phyloP scores from a whole-genome alignment of 2,797 vertebrate species.

The Anguilla megastoma region DNA sequence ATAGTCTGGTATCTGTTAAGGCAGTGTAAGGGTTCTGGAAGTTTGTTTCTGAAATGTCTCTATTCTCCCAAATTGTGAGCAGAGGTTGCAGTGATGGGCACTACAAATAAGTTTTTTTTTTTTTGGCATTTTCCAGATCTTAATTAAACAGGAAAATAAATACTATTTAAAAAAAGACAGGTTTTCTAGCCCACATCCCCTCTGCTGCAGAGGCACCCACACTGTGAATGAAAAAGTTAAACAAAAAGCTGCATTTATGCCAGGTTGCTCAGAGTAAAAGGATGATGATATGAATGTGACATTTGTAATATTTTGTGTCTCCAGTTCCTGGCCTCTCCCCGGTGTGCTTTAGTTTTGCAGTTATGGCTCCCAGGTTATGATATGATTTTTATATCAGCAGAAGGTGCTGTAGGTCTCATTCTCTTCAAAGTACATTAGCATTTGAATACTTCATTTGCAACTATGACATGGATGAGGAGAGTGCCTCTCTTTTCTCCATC shows the following conservation, averaged over 20 bases:
- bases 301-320: not conserved
- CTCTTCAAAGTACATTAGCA: not conserved
- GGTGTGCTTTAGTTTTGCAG: not conserved
- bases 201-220: too few relatives aligned
- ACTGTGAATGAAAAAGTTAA: not conserved
- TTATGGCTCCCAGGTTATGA: not conserved
- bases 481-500: not conserved
- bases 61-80: too few relatives aligned
- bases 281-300: not conserved
- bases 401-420: not conserved
- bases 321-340: not conserved
- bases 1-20: too few relatives aligned
- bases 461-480: not conserved
- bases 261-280: not conserved
- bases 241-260: not conserved
- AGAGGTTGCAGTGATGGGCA: too few relatives aligned
- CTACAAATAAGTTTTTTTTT: too few relatives aligned
- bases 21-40: too few relatives aligned
- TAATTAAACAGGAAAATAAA: too few relatives aligned
- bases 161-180: too few relatives aligned
- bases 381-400: not conserved
- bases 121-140: too few relatives aligned
- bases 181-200: too few relatives aligned
- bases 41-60: too few relatives aligned
- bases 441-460: slow-evolving; percentile 12